Conservation (phyloP, 2,113 vertebrate genomes). For the Manacus vitellinus region DNA sequence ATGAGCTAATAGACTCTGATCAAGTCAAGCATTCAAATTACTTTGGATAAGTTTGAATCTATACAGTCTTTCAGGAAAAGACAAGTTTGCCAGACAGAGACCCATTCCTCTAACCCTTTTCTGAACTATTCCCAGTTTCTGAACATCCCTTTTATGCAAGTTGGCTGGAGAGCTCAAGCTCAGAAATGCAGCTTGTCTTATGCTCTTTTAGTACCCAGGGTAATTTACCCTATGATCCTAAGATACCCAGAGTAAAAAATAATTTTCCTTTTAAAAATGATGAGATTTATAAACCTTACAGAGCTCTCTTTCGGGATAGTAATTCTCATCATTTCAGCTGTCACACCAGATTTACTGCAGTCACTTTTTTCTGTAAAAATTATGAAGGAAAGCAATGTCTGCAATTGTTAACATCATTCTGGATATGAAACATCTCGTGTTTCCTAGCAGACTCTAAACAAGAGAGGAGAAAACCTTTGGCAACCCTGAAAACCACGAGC, state of each 20-base stretch:
- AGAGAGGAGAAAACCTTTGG: background rate
- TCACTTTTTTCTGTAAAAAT: slow-evolving; percentile 12
- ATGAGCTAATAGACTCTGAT: background rate
- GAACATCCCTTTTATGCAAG: background rate
- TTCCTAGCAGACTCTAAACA: background rate
- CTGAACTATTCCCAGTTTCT: slow-evolving; percentile 2
- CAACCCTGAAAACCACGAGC: background rate
- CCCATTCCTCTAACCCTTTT: background rate
- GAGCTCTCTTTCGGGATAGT: background rate
- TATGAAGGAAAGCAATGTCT: background rate
- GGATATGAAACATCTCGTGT: background rate
- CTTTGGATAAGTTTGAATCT: background rate
- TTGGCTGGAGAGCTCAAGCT: background rate
- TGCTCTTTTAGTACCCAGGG: background rate
- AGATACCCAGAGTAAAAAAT: background rate
- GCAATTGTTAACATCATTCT: background rate
- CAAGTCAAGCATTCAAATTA: slow-evolving; percentile 26
- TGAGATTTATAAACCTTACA: background rate
- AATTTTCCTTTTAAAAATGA: background rate
- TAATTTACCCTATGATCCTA: background rate
- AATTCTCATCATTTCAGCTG: slow-evolving; percentile 12
- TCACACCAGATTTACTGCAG: slow-evolving; percentile 18
- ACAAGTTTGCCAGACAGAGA: background rate
- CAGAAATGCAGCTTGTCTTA: background rate
- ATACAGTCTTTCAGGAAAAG: background rate